Conservation (phyloP, 2,113 vertebrate species). For the Antechinus stuartii region DNA sequence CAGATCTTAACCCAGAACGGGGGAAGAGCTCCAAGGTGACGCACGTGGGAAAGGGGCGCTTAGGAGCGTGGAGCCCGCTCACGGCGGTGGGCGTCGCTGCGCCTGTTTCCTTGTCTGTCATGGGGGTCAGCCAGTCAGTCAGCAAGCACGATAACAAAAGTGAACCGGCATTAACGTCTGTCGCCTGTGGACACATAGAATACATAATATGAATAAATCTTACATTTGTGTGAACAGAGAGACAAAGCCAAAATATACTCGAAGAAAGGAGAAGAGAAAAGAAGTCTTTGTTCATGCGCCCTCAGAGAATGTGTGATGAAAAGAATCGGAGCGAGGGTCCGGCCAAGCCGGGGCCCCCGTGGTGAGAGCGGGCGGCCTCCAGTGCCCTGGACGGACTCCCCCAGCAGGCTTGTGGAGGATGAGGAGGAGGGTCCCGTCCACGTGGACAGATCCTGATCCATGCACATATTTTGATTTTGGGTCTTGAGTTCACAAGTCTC, state of each 20-base stretch:
- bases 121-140: background rate
- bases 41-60: background rate
- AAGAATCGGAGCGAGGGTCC: background rate
- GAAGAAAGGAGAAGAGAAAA: background rate
- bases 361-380: background rate
- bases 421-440: background rate
- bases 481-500: background rate
- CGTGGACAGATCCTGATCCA: background rate
- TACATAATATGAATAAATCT: background rate
- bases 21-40: too few species aligned
- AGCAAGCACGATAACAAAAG: background rate
- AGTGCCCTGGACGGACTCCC: background rate
- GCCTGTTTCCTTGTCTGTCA: background rate
- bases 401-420: background rate
- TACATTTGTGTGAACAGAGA: background rate
- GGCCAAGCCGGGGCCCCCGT: background rate
- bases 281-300: background rate
- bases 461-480: background rate
- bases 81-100: background rate
- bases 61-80: too few species aligned
- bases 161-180: background rate
- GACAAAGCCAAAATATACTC: background rate
- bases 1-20: background rate
- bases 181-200: background rate
- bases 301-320: background rate